Base-by-base conservation (phyloP, 2,797 vertebrate genomes). In the Melanotaenia nigrans region DNA sequence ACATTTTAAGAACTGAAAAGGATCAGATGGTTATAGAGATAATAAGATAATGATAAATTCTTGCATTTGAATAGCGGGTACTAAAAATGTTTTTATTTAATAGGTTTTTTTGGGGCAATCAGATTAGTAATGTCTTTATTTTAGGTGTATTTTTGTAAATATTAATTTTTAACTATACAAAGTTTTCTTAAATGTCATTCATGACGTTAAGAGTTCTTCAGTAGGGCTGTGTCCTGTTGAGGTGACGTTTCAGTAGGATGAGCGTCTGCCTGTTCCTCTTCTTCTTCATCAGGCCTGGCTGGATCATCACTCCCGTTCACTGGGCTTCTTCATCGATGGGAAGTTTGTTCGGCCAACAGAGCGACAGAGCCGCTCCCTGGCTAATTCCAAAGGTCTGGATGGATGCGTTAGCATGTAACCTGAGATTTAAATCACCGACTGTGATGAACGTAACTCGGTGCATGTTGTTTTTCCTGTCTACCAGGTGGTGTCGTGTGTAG, bases 251-350 rank as follows among this genome's bases (percentile, higher is more conserved):
- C 20, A 20, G 13, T 5, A 4, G 4, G 63, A 57, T 12, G 24
- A 64, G 14, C 20, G 13, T 18, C 25, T 51, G 1, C 40, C 33
- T 22, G 1, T 54, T 51, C 8, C 1, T 12, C 25, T 1, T 40
- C 10, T 36, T 3, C 69, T 51, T n/a, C 69, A 0, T 18, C 77
- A 95, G 94, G 89, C 91, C 20, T 95, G 94, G 94, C 78, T 95
- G 53, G 91, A 93, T 56, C 87, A 81, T 55, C 90, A 91, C 51
- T 91, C 91, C 30, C 70, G 66, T 13, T 81, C 83, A 36, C 87
- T 94, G 33, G 92, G 93, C 33, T 65, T 94, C 24, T 95, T 94
- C 80, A 73, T 92, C 20, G 69, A 92, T 24, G 94, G 94, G n/a
- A 83, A 68, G 71, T 92, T 93, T 66, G 83, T 90, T 38, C 12